A percentile compares a stretch with the other conserved stretches of the same genome.
Conservation (phyloP, 2,113 vertebrate genomes). For the Elaphurus davidianus region DNA sequence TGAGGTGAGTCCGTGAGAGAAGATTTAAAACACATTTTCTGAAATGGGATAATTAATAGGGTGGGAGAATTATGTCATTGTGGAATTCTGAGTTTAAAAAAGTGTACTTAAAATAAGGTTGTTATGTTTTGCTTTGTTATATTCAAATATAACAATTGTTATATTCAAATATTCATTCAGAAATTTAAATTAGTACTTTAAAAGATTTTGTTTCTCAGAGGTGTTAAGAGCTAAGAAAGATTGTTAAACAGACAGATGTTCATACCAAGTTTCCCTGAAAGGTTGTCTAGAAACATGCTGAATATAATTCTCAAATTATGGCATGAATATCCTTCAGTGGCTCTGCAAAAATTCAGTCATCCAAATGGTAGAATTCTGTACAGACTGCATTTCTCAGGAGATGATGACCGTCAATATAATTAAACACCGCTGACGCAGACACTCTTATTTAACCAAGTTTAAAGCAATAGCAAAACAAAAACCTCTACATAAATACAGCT, state of each 20-base stretch:
- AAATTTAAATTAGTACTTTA: conserved; percentile 24
- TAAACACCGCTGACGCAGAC: conserved; percentile 54
- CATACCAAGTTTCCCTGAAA: not conserved
- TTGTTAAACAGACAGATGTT: not conserved
- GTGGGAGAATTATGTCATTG: not conserved
- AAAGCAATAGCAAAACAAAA: conserved; percentile 54
- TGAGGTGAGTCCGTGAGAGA: not conserved
- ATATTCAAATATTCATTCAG: not conserved
- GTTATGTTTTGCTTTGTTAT: not conserved
- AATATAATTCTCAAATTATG: conserved; percentile 27
- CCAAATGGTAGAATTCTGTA: not conserved
- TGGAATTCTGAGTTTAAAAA: not conserved
- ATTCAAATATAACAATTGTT: not conserved
- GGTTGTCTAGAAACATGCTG: not conserved
- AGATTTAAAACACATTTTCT: conserved; percentile 30
- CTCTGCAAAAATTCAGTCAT: conserved; percentile 25
- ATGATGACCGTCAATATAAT: conserved; percentile 49
- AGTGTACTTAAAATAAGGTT: not conserved
- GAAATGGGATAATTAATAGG: not conserved
- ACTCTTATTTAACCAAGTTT: conserved; percentile 59
- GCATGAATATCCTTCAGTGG: not conserved
- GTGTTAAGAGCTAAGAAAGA: conserved; percentile 6
- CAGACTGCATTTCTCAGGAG: conserved; percentile 38
- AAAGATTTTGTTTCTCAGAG: conserved; percentile 15
- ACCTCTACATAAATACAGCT: conserved; percentile 47